A percentile compares a stretch with the other conserved stretches of the same genome.
phyloP scores from a whole-genome alignment of 37 sponge, comb jelly and placozoan species.

The Halisarca cf. caerulea region DNA sequence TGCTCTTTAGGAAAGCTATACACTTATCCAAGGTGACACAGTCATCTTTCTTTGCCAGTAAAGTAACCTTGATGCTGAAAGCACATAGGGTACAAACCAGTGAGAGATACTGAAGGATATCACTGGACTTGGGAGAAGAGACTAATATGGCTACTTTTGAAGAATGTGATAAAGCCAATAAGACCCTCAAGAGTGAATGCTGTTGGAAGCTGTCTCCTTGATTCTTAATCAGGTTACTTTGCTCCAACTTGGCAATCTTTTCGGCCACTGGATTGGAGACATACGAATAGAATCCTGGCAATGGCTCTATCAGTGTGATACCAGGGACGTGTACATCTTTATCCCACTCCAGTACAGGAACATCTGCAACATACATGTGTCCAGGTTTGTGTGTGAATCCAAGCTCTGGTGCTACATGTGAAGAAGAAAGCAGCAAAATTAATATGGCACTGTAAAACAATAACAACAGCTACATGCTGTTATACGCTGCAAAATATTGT shows the following conservation, averaged over 20 bases:
- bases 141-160: conserved; percentile 65
- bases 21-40: too few relatives aligned
- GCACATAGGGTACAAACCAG: too few relatives aligned
- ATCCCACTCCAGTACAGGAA: not conserved
- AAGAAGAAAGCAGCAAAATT: too few relatives aligned
- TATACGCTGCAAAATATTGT: not conserved
- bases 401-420: conserved; percentile 49
- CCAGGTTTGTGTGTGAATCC: conserved; percentile 86
- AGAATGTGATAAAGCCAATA: conserved; percentile 68
- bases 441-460: not conserved
- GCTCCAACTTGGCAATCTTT: conserved; percentile 36
- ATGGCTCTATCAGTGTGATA: not conserved
- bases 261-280: not conserved
- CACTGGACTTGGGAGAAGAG: conserved; percentile 60
- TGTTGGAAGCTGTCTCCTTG: conserved; percentile 40
- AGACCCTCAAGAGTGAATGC: conserved; percentile 57
- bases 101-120: too few relatives aligned
- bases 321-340: not conserved
- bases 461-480: too few relatives aligned
- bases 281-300: not conserved
- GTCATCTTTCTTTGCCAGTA: too few relatives aligned
- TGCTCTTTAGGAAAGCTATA: too few relatives aligned
- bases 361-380: conserved; percentile 87
- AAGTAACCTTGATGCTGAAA: too few relatives aligned
- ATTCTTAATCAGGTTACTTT: conserved; percentile 51